These are phyloP conservation scores for Araneus ventricosus DNA, from an alignment of 1,140 invertebrate genomes.

Conservation along the genomic window DNA sequence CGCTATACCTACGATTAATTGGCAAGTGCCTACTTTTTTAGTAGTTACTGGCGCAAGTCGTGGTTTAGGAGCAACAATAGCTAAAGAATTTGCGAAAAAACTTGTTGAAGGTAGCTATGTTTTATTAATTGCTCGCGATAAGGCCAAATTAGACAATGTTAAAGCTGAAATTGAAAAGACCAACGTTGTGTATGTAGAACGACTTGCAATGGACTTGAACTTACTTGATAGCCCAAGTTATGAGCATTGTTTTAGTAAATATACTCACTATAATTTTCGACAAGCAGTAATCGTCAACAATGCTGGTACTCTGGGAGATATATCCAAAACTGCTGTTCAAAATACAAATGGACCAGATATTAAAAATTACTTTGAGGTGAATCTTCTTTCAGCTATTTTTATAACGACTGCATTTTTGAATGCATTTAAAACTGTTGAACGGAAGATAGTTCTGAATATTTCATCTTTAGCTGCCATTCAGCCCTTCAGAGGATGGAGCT, in stretches of 20 bases:
- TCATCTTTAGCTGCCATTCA: conserved; percentile 90
- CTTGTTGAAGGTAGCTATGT: conserved; percentile 85
- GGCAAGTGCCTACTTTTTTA: conserved; percentile 65
- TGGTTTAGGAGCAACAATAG: conserved; percentile 91
- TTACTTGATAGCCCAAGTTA: conserved; percentile 78
- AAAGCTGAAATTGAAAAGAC: conserved; percentile 84
- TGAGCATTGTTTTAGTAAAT: conserved; percentile 78
- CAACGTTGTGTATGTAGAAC: conserved; percentile 74
- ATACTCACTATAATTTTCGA: conserved; percentile 86
- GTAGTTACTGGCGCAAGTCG: conserved; percentile 92
- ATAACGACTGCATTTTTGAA: conserved; percentile 89
- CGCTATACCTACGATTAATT: conserved; percentile 40
- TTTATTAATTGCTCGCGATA: conserved; percentile 88
- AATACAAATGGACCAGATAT: conserved; percentile 82
- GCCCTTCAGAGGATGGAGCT: conserved; percentile 87
- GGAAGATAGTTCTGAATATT: conserved; percentile 88
- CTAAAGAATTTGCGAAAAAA: conserved; percentile 85
- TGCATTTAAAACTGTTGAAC: conserved; percentile 81
- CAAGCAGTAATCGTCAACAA: conserved; percentile 92
- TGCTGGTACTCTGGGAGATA: conserved; percentile 91
- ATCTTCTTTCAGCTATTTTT: conserved; percentile 88
- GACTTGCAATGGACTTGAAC: conserved; percentile 79
- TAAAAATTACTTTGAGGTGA: conserved; percentile 86
- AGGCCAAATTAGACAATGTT: conserved; percentile 81
- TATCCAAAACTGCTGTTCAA: conserved; percentile 82